phyloP scores from a whole-genome alignment of 1,140 invertebrate species.

The Drosophila lowei region DNA sequence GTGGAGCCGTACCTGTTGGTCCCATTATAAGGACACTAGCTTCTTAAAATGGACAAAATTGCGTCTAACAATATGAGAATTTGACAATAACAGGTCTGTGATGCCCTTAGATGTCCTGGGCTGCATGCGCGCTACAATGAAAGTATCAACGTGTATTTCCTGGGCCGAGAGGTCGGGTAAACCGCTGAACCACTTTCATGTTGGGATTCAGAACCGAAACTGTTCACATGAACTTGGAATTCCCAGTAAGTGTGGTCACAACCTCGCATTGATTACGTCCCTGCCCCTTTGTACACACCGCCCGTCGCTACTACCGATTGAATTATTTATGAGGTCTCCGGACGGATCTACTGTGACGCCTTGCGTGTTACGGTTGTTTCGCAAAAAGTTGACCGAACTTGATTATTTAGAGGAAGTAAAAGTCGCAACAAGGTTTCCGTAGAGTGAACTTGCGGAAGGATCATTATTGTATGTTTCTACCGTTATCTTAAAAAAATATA shows the following conservation, averaged over 20 bases:
- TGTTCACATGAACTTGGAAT: constrained; percentile 94
- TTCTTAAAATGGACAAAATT: too few species aligned
- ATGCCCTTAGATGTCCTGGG: constrained; percentile 92
- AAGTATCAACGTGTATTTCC: constrained; percentile 89
- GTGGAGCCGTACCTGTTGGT: too few species aligned
- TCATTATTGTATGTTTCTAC: too few species aligned
- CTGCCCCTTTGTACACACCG: constrained; percentile 88
- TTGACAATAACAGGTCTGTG: too few species aligned
- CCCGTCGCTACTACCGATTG: constrained; percentile 94
- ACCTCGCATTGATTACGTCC: constrained; percentile 93
- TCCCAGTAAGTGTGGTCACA: constrained; percentile 94
- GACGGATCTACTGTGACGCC: constrained; percentile 85
- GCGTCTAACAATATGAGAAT: too few species aligned
- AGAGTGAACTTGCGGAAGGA: constrained; percentile 94
- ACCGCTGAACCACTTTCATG: constrained; percentile 90
- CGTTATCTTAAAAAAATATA: too few species aligned
- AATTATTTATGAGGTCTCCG: constrained; percentile 91
- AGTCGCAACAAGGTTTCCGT: constrained; percentile 95
- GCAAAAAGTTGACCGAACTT: constrained; percentile 88
- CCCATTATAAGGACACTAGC: too few species aligned
- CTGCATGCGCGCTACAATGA: constrained; percentile 93
- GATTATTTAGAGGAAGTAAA: constrained; percentile 92
- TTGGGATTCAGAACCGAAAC: constrained; percentile 93
- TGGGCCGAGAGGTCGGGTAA: constrained; percentile 89
- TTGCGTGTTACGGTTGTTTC: constrained; percentile 84